Evolutionary conservation across 1,140 invertebrate species (phyloP), one percentile per base, ranked within the genome.

Genomic region (Drosophila bocqueti): DNA sequence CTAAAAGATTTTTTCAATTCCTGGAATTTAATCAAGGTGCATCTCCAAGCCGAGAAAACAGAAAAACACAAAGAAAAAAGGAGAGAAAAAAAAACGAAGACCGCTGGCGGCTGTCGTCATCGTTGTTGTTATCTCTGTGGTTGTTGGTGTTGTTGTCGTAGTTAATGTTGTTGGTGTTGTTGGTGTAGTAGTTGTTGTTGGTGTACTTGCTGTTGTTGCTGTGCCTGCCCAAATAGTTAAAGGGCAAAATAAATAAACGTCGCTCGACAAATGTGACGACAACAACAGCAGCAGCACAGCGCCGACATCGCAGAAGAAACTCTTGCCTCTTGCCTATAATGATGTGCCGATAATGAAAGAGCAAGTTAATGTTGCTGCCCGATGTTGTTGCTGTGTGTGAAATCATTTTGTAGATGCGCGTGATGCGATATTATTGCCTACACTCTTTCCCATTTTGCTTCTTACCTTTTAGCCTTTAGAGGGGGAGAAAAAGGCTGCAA

Each of bases 21-120:
- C 84, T 64, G 79, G 85, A 90, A 90, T 90, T 90, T 90, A 90
- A 90, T 90, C 84, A 87, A 90, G 84, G 84, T 90, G 81, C 85
- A 90, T 83, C 83, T 80, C 45, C 67, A 57, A 76, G 62, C 16
- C 26, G 60, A 46, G 45, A 24, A 68, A 52, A 72, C 55, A 59
- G 40, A 57, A 36, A 74, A 34, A 62, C 8, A 52, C 15, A 55
- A 11, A 58, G 18, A 60, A 60, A 72, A 15, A 31, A 31, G 8
- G 45, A 47, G 16, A 42, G 46, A 58, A 64, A 67, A 47, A n/a
- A 34, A 57, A 45, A 40, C 34, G 6, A 68, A 71, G 63, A 68
- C 80, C 76, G 80, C 73, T 55, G 58, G 72, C 57, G 54, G 58
- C 45, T 38, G 64, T 54, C 60, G 54, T 54, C 61, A 43, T 54